Percentiles rank a stretch among this genome's conserved stretches.
Evolutionary conservation across 37 sponge, comb jelly and placozoan genomes (phyloP).

Genomic region (Hexactinellida sp.): DNA sequence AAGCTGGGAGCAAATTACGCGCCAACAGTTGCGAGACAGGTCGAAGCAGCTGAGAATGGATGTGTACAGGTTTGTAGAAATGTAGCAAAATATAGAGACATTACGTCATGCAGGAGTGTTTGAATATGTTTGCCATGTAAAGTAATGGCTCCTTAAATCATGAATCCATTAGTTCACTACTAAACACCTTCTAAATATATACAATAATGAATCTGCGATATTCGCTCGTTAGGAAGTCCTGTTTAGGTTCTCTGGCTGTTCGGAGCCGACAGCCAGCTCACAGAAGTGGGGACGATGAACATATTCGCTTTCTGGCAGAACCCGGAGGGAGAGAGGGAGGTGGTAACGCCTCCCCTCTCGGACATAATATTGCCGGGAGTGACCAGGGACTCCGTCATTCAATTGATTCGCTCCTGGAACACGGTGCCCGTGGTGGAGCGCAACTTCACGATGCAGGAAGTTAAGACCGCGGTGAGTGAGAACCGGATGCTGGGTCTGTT

Average conservation of each 20-base stretch:
- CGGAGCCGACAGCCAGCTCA: conserved; percentile 75
- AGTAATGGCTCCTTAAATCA: too few species aligned
- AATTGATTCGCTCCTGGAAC: conserved; percentile 66
- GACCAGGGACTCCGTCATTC: conserved; percentile 73
- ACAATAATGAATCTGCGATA: too few species aligned
- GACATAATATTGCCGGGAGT: conserved; percentile 95
- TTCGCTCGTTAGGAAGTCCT: too few species aligned
- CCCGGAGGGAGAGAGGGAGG: conserved; percentile 86
- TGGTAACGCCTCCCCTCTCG: conserved; percentile 87
- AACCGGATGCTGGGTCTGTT: conserved; percentile 83
- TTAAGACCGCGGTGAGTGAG: conserved; percentile 52
- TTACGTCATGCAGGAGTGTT: too few species aligned
- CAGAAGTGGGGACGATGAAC: conserved; percentile 99
- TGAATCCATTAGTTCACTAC: too few species aligned
- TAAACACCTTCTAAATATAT: too few species aligned
- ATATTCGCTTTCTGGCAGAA: conserved; percentile 92
- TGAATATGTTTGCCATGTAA: too few species aligned
- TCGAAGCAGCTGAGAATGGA: conserved; percentile 33
- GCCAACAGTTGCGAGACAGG: conserved; percentile 68
- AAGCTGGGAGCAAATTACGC: conserved; percentile 97
- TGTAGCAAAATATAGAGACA: too few species aligned
- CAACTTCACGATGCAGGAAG: conserved; percentile 67
- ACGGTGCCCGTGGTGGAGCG: conserved; percentile 54
- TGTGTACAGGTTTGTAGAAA: conserved; percentile 14
- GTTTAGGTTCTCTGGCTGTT: conserved; percentile 94